Evolutionary conservation across 2,888 invertebrate species (phyloP), one percentile per base, ranked within the genome.

Genomic region (Melinopterus prodromus): DNA sequence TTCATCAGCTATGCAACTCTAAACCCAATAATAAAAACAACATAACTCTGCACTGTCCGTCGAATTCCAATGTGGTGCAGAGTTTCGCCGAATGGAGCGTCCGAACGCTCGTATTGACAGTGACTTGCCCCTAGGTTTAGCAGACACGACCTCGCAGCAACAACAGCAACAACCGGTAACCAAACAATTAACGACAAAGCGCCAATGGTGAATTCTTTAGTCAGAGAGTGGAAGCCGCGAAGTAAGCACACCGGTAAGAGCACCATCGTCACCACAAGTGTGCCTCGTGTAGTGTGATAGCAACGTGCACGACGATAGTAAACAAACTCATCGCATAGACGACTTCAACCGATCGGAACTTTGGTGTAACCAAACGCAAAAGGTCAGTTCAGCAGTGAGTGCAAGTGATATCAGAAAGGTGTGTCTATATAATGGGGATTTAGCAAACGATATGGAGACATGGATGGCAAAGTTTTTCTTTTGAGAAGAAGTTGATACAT

Each of bases 161-260:
- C 26, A 26, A 74, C 74, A 74, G n/a, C 74, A 74, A 74, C 74
- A 74, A 74, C 74, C 35, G 74, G 74, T 74, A 36, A 74, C 37
- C 7, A 74, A 36, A 74, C 74, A 74, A 74, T 74, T 74, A 37
- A n/a, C n/a, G 35, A 74, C 74, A 74, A 74, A 26, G 36, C 16
- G 35, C 36, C 26, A 53, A 74, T 74, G 74, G 74, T 74, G 36
- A 12, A 74, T 74, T 74, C 74, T 74, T 26, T 74, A 74, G 37
- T 53, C 26, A 36, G 35, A 35, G 74, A 35, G 35, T 35, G 35
- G 37, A n/a, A 12, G n/a, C 36, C 36, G 74, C 37, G 37, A 74
- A 35, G 74, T 71, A n/a, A 36, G 74, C 74, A 12, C 16, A 74
- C 74, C 35, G 74, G 74, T 74, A 74, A 74, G 37, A 7, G 71